Evolutionary conservation across 2,113 vertebrate species (phyloP).

Genomic region (Aptenodytes forsteri): DNA sequence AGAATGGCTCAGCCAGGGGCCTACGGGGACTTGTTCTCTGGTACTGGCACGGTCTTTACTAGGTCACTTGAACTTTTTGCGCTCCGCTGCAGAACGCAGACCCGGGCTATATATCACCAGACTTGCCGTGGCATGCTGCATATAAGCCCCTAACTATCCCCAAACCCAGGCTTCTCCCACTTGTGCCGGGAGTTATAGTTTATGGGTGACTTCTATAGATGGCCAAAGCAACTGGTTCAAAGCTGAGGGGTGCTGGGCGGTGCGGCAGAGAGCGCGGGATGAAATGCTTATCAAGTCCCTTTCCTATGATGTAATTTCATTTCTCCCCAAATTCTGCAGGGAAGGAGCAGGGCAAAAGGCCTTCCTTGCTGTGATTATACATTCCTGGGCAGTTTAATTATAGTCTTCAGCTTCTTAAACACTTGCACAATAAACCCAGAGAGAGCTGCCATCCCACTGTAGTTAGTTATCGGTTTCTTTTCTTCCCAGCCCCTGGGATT

Average conservation of each 20-base stretch:
- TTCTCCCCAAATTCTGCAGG: conserved; percentile 29
- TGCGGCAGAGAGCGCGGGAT: neutral
- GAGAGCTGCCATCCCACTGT: neutral
- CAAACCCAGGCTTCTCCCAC: neutral
- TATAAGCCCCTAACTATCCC: neutral
- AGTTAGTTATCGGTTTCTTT: conserved; percentile 5
- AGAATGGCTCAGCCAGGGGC: neutral
- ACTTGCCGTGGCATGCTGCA: neutral
- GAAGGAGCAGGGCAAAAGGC: neutral
- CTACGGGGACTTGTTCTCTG: conserved; percentile 23
- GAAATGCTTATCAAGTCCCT: neutral
- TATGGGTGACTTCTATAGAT: neutral
- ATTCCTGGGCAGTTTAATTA: conserved; percentile 54
- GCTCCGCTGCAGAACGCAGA: neutral
- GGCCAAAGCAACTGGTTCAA: neutral
- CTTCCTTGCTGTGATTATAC: conserved; percentile 35
- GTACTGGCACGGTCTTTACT: neutral
- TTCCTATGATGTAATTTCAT: neutral
- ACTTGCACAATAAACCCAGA: neutral
- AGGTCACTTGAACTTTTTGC: conserved; percentile 33
- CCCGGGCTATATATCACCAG: neutral
- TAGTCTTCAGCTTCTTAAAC: conserved; percentile 37
- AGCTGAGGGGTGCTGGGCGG: neutral
- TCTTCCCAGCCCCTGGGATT: neutral
- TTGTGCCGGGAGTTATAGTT: neutral